Base-by-base conservation (phyloP, 2,113 vertebrate species). In the Etheostoma cragini region DNA sequence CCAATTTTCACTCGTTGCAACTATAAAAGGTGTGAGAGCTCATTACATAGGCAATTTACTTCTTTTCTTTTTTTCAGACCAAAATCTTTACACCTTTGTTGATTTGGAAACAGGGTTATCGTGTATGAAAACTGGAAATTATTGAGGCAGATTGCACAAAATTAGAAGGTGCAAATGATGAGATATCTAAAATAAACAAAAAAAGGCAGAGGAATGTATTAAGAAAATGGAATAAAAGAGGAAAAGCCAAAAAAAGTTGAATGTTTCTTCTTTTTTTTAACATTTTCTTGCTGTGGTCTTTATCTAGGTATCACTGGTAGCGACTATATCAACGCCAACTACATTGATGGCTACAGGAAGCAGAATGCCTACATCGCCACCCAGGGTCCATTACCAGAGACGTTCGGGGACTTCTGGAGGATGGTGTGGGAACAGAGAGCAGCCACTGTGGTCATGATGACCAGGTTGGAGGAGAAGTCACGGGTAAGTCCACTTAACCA, bases 341-440 rank as follows among this genome's bases (percentile, higher is more conserved):
- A 99, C 85, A 99, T 99, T 0, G 98, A 99, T 0, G 98, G 98
- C 83, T 99, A 99, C 90, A 95, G 98, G 77, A 97, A 98, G 94
- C 98, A 99, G 94, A 99, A 99, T 0, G 98, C 98, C 1, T 99
- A 99, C 94, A 99, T 99, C 0, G 98, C 98, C 94, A 99, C 98
- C 0, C 98, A 99, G 89, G 98, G 98, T 6, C 97, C 98, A 0
- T 93, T 99, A 82, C 97, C 98, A 0, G 98, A 99, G 95, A 99
- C 98, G 2, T 99, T 99, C 0, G 97, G 98, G 1, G 98, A 99
- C 92, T 99, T 99, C 87, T 99, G 98, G 98, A 96, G 98, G 74
- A 99, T 99, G 98, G 98, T 99, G 88, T 99, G 98, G 98, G 98
- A 99, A 79, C 98, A 99, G 90, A 95, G 98, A 30, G 97, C 98